phyloP scores from a whole-genome alignment of 2,113 vertebrate genomes.

The Gopherus evgoodei region DNA sequence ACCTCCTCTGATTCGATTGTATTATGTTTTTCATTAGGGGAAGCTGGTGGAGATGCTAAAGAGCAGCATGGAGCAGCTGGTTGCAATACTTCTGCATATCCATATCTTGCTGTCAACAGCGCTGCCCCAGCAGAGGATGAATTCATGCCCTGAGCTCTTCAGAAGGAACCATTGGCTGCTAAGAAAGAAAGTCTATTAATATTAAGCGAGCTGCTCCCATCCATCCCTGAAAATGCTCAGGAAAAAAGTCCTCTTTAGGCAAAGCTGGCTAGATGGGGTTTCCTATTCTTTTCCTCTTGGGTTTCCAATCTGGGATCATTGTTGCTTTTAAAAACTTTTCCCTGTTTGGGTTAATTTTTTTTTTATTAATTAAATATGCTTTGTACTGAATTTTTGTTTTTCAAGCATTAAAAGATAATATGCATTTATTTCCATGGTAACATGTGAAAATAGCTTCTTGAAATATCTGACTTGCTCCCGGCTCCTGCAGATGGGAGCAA shows the following conservation, averaged over 20 bases:
- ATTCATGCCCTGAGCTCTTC: rapidly evolving
- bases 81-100: background rate
- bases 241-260: background rate
- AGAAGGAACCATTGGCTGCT: background rate
- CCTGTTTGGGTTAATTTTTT: rapidly evolving
- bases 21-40: rapidly evolving
- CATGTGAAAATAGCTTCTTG: background rate
- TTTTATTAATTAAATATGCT: background rate
- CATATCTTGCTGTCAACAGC: background rate
- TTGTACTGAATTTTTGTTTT: background rate
- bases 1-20: background rate
- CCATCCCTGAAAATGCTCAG: rapidly evolving
- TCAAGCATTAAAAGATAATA: background rate
- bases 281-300: rapidly evolving
- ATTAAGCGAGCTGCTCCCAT: rapidly evolving
- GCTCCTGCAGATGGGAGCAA: background rate
- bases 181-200: background rate
- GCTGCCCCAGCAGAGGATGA: rapidly evolving
- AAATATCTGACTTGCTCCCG: background rate
- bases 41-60: rapidly evolving
- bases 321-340: rapidly evolving
- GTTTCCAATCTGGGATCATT: background rate
- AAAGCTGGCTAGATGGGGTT: background rate
- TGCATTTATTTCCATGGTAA: constrained; percentile 6
- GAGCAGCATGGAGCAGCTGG: rapidly evolving